phyloP scores from a whole-genome alignment of 2,797 vertebrate genomes.

The Onychomys leucogaster region DNA sequence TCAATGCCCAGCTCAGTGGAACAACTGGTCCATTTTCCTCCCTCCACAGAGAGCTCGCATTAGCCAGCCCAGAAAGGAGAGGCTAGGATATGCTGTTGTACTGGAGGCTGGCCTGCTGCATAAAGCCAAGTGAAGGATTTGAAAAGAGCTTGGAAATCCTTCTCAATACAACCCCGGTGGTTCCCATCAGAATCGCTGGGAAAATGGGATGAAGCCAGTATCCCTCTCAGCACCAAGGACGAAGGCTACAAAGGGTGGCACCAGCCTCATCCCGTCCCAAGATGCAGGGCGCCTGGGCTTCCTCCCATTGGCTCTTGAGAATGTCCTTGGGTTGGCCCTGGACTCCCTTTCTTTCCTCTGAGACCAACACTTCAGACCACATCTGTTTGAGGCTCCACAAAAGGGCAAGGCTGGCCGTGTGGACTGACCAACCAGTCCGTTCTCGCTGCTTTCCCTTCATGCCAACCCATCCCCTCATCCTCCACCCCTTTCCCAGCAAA shows the following conservation, averaged over 20 bases:
- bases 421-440: not conserved
- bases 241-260: not conserved
- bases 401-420: not conserved
- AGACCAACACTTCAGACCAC: not conserved
- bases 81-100: not conserved
- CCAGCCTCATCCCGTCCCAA: not conserved
- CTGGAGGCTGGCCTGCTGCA: not conserved
- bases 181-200: not conserved
- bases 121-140: constrained; percentile 25
- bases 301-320: not conserved
- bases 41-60: not conserved
- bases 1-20: not conserved
- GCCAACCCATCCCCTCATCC: not conserved
- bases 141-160: constrained; percentile 32
- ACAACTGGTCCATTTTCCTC: not conserved
- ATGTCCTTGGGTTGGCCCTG: not conserved
- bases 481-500: not conserved
- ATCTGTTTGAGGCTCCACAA: not conserved
- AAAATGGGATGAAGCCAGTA: not conserved
- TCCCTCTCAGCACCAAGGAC: not conserved
- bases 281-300: not conserved
- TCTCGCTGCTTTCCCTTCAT: not conserved
- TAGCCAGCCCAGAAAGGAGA: not conserved
- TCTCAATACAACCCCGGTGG: not conserved
- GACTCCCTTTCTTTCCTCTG: not conserved